Evolutionary conservation across 92 coral and sea anemone genomes (phyloP), one percentile per base, ranked within the genome.

Genomic region (Actinernus sp.): DNA sequence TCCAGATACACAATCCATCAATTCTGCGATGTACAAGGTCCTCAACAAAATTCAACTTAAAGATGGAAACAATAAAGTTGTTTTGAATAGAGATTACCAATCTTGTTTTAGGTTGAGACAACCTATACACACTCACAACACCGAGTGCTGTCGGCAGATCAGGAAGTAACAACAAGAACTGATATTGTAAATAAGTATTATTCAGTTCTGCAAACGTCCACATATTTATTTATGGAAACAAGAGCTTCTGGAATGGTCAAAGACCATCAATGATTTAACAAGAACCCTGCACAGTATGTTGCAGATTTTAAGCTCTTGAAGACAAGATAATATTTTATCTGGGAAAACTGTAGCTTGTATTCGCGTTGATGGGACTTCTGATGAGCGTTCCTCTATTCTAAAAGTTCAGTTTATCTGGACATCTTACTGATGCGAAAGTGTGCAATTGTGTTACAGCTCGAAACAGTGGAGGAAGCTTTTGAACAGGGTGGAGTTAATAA

Each of bases 331-430:
- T 58, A 23, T 19, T 49, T 40, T 68, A 10, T 41, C 29, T 26
- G 53, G 63, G 17, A 81, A 81, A 64, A 25, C 11, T 16, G 39
- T 73, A 31, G 88, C 62, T 36, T 81, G 82, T 50, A 48, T 81
- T 20, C 72, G 88, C 43, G 88, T 81, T 39, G 88, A 81, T 63
- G 75, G 81, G 13, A 76, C 75, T 55, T 48, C 44, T 26, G 86
- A 79, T 49, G 86, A 79, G 38, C 26, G 86, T 8, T 79, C 86
- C 13, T 58, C 65, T 24, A 31, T 40, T 40, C 55, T 36, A 59
- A 72, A 79, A 60, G 79, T 79, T 22, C 86, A 79, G 71, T 79
- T 59, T 49, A 21, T 58, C 39, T 79, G 86, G 79, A 80, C 73
- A 80, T 46, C 48, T 80, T 3, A 4, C 21, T n/a, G 57, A 72